Evolutionary conservation across 2,888 invertebrate genomes (phyloP).

Genomic region (Yponomeuta malinellus): DNA sequence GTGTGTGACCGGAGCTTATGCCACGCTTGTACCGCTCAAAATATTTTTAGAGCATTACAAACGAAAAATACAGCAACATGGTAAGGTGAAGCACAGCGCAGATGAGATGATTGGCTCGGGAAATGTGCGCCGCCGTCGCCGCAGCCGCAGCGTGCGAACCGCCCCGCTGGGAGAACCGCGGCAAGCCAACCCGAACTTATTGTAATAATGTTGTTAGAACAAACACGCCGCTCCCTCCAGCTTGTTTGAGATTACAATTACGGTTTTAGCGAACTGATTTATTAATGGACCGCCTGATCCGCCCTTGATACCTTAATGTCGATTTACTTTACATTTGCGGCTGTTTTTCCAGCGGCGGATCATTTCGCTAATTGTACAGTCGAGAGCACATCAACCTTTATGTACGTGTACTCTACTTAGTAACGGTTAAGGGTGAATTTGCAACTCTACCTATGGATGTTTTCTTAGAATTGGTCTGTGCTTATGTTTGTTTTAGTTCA

Average conservation of each 20-base stretch:
- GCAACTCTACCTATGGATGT: no score
- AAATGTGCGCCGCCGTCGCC: neutral
- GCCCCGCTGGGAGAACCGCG: conserved; percentile 18
- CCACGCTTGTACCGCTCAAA: no score
- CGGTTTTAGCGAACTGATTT: conserved; percentile 76
- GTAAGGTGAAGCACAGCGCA: neutral
- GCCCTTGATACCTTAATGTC: conserved; percentile 73
- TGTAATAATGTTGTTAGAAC: conserved; percentile 75
- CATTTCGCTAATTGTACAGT: conserved; percentile 18
- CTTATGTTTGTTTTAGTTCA: no score
- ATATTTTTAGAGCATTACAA: no score
- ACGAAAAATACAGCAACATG: no score
- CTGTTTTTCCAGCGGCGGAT: conserved; percentile 22
- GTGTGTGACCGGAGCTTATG: no score
- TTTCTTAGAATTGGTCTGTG: no score
- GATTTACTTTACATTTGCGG: conserved; percentile 64
- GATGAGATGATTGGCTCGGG: neutral
- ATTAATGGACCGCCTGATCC: conserved; percentile 75
- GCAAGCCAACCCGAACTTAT: conserved; percentile 55
- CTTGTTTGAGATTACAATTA: conserved; percentile 76
- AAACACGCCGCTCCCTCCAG: conserved; percentile 68
- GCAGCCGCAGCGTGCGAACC: conserved; percentile 17
- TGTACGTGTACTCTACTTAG: neutral
- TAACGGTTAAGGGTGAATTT: neutral
- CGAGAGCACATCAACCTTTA: neutral